A percentile compares a stretch with the other conserved stretches of the same genome.
Conservation (phyloP, 2,888 invertebrate genomes). For the Selenia dentaria region DNA sequence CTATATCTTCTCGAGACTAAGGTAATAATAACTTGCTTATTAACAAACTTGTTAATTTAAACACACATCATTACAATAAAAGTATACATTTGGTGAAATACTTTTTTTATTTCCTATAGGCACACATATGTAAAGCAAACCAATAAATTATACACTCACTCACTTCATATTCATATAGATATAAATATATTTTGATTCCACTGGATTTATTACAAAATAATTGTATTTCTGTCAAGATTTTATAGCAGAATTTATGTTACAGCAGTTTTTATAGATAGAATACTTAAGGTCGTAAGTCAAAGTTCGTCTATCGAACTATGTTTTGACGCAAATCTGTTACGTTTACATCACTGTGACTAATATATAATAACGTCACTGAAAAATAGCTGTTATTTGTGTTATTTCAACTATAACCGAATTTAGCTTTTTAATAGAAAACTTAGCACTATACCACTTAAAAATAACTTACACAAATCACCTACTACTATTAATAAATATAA, state of each 20-base stretch:
- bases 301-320: constrained; percentile 17
- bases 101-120: no score
- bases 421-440: constrained; percentile 9
- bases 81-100: no score
- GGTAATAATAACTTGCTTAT: constrained; percentile 58
- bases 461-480: neutral
- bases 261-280: constrained; percentile 30
- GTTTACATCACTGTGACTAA: constrained; percentile 12
- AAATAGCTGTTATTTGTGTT: neutral
- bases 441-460: constrained; percentile 1
- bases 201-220: no score
- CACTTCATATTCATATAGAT: no score
- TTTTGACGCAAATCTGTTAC: constrained; percentile 1
- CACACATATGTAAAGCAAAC: no score
- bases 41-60: constrained; percentile 38
- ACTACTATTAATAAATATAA: neutral
- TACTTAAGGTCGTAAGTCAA: constrained; percentile 29
- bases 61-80: neutral
- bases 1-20: constrained; percentile 68
- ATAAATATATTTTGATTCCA: no score
- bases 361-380: constrained; percentile 16
- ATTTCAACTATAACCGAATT: constrained; percentile 2
- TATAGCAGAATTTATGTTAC: constrained; percentile 40
- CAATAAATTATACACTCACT: no score
- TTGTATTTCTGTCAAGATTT: constrained; percentile 4